phyloP scores from a whole-genome alignment of 2,797 vertebrate genomes.

The Falco naumanni region DNA sequence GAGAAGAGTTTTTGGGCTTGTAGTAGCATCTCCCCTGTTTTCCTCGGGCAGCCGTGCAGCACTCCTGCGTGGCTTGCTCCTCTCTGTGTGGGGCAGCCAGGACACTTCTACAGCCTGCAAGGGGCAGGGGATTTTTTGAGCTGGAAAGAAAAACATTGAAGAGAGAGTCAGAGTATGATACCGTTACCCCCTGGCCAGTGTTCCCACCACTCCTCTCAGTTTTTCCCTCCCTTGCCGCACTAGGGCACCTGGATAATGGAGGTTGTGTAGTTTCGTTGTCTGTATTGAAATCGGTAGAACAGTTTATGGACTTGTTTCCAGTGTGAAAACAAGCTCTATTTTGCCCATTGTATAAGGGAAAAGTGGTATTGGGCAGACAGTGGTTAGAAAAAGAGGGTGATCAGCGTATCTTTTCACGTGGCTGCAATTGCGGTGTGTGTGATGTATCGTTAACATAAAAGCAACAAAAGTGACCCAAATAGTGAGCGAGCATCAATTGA shows the following conservation, averaged over 20 bases:
- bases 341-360: not conserved
- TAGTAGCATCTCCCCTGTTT: not conserved
- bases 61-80: not conserved
- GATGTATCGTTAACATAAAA: rapidly evolving
- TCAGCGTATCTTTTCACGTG: rapidly evolving
- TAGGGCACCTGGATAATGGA: not conserved
- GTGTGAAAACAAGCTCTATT: not conserved
- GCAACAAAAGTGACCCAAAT: not conserved
- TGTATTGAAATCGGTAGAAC: not conserved
- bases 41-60: rapidly evolving
- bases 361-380: not conserved
- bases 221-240: not conserved
- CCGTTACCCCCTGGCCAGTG: not conserved
- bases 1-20: not conserved
- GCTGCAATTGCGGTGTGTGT: rapidly evolving
- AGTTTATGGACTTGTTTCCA: not conserved
- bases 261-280: not conserved
- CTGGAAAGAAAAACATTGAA: not conserved
- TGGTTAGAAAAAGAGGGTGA: not conserved
- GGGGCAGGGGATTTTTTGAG: not conserved
- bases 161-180: not conserved
- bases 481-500: not conserved
- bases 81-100: not conserved
- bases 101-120: not conserved
- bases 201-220: not conserved